Conservation (phyloP, 2,797 vertebrate species). For the Perodicticus potto region DNA sequence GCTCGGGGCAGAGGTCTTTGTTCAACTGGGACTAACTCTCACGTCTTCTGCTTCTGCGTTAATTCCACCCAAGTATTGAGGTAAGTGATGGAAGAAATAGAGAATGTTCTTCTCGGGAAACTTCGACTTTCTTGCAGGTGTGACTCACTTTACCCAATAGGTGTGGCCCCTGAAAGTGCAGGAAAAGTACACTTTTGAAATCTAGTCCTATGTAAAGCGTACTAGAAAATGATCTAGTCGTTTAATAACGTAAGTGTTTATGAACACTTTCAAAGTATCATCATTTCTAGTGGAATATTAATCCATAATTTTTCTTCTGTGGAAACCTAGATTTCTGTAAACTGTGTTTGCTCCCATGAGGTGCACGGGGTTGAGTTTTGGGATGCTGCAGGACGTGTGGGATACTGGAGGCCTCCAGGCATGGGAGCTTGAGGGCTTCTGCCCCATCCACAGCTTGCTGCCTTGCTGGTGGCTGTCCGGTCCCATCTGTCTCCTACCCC, state of each 20-base stretch:
- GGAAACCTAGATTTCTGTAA: not conserved
- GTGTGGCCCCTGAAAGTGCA: not conserved
- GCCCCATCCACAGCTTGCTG: not conserved
- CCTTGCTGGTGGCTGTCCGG: not conserved
- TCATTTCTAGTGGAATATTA: not conserved
- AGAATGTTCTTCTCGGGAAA: not conserved
- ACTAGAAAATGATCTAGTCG: not conserved
- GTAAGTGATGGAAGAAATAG: not conserved
- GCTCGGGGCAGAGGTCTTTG: not conserved
- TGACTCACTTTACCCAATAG: conserved; percentile 10
- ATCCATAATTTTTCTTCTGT: not conserved
- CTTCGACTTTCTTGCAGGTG: not conserved
- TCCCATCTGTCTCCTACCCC: no score
- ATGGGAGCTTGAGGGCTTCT: not conserved
- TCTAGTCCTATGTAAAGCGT: not conserved
- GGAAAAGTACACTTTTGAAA: conserved; percentile 15
- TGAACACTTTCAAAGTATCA: not conserved
- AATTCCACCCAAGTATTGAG: not conserved
- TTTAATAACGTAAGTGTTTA: not conserved
- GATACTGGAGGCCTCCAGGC: not conserved
- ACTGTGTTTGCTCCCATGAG: not conserved
- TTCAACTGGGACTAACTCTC: not conserved
- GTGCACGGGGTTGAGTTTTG: no score
- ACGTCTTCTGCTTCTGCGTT: not conserved
- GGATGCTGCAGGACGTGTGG: not conserved